Conservation (phyloP, 2,113 vertebrate species). For the Phalacrocorax pelagicus region DNA sequence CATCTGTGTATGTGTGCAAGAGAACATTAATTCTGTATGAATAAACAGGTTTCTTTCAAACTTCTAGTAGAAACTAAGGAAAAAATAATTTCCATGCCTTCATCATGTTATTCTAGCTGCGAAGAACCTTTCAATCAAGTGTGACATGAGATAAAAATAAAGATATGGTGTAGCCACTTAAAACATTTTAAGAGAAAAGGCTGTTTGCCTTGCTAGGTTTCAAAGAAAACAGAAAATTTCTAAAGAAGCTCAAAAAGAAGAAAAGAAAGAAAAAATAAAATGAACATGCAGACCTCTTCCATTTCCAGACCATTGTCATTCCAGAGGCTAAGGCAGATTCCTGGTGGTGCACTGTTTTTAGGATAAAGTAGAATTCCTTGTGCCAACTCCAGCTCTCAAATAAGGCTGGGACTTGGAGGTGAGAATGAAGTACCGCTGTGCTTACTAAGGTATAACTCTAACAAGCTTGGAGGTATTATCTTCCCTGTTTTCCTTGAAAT, state of each 20-base stretch:
- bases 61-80: neutral
- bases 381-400: neutral
- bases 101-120: neutral
- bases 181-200: neutral
- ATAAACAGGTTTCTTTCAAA: neutral
- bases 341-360: neutral
- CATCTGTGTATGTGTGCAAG: neutral
- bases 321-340: neutral
- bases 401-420: neutral
- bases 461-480: neutral
- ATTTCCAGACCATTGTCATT: neutral
- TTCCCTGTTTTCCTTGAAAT: neutral
- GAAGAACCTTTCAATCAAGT: conserved; percentile 8
- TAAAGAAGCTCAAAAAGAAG: neutral
- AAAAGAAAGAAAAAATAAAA: neutral
- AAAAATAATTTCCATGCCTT: neutral
- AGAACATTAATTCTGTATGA: neutral
- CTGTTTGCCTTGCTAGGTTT: neutral
- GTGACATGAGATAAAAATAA: neutral
- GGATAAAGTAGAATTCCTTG: conserved; percentile 12
- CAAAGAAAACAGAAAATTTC: neutral
- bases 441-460: neutral
- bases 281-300: neutral
- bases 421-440: neutral
- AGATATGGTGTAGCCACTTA: neutral